Base-by-base conservation (phyloP, 2,113 vertebrate genomes). In the Etheostoma spectabile region DNA sequence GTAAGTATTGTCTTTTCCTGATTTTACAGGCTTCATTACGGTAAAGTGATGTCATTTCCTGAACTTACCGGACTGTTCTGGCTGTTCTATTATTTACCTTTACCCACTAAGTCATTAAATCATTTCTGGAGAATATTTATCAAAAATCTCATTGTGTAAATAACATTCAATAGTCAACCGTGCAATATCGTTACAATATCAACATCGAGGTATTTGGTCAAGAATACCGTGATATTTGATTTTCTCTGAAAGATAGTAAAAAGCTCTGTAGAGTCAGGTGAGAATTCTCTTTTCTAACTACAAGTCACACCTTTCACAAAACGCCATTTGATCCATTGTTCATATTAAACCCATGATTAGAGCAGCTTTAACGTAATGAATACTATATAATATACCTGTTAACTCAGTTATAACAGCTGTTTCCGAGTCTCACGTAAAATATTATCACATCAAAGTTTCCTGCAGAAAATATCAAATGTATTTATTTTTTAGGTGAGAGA, bases 281-380 rank as follows among this genome's bases (percentile, higher is more conserved):
- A 57, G 3, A 4, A 57, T 5, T 53, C 27, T 16, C 30, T 35
- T 14, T 35, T 12, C 1, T 70, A 22, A 42, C 67, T 51, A 13
- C 27, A n/a, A 12, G n/a, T 46, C 24, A 60, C 33, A 12, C 14
- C n/a, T 55, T 48, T 49, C 21, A 51, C 38, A n/a, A 45, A 12
- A 57, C 24, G 6, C 10, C 12, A 51, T 60, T 60, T 64, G 16
- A 71, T 64, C 12, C 4, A 55, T 2, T 68, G 22, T 5, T 56
- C 24, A 8, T 46, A 67, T 21, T 33, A 57, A 71, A 57, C 57
- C 18, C 45, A 6, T 27, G 5, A 53, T 69, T 21, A 53, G 14
- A 45, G 53, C 21, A 30, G 42, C 73, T 71, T 24, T 73, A 61
- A 63, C 45, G 55, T 15, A 33, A 67, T 66, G n/a, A 62, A 56